phyloP scores from a whole-genome alignment of 2,888 invertebrate species.

The Nematopogon swammerdamellus region DNA sequence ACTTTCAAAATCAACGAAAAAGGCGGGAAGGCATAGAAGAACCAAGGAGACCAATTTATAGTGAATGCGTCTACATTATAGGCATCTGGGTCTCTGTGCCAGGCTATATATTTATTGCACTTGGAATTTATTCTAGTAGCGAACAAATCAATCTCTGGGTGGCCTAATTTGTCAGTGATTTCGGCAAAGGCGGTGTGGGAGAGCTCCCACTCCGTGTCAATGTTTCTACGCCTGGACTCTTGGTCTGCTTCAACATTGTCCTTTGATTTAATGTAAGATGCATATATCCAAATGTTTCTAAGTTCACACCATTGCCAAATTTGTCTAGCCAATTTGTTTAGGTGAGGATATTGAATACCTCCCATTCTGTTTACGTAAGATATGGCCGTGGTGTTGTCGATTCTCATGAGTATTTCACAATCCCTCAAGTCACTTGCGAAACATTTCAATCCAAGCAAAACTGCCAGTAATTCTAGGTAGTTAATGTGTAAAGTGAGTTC shows the following conservation, averaged over 20 bases:
- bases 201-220: constrained; percentile 10
- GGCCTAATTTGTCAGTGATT: constrained; percentile 7
- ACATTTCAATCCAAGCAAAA: too few relatives aligned
- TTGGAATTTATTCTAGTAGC: constrained; percentile 13
- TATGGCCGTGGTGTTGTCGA: constrained; percentile 4
- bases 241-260: constrained; percentile 11
- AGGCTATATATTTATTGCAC: constrained; percentile 7
- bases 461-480: too few relatives aligned
- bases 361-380: too few relatives aligned
- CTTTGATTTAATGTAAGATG: constrained; percentile 14
- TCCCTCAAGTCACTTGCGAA: constrained; percentile 10
- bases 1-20: too few relatives aligned
- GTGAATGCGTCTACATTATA: too few relatives aligned
- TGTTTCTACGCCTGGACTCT: constrained; percentile 9
- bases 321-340: background rate
- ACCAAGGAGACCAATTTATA: too few relatives aligned
- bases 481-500: too few relatives aligned
- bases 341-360: too few relatives aligned
- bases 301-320: too few relatives aligned
- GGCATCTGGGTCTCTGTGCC: too few relatives aligned
- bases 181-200: constrained; percentile 3
- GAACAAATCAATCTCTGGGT: constrained; percentile 14
- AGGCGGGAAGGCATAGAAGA: too few relatives aligned
- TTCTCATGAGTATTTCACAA: constrained; percentile 1
- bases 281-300: constrained; percentile 9